Percentiles rank a stretch among this genome's conserved stretches.
Conservation (phyloP, 2,888 invertebrate genomes). For the Laspeyria flexula region DNA sequence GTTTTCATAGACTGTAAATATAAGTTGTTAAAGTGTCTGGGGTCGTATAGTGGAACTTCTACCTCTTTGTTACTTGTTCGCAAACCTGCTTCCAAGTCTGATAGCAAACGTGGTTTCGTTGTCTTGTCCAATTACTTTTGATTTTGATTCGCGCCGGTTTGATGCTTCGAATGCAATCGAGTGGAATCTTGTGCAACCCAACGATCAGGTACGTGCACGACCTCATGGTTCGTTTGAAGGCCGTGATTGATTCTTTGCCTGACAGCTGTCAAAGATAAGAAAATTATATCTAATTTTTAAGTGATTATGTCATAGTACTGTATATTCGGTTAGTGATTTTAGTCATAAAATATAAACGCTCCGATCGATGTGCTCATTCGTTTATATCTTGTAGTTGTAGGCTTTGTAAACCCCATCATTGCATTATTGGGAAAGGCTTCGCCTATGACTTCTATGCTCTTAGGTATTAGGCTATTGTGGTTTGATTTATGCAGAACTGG, state of each 20-base stretch:
- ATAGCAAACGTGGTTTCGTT: slow-evolving; percentile 38
- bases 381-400: too few relatives aligned
- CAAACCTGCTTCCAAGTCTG: slow-evolving; percentile 18
- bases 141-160: slow-evolving; percentile 42
- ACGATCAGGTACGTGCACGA: slow-evolving; percentile 10
- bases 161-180: slow-evolving; percentile 32
- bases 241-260: slow-evolving; percentile 11
- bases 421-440: too few relatives aligned
- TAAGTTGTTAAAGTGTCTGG: too few relatives aligned
- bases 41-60: slow-evolving; percentile 24
- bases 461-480: too few relatives aligned
- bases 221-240: slow-evolving; percentile 23
- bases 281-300: background rate
- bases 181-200: slow-evolving; percentile 34
- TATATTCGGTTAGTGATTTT: too few relatives aligned
- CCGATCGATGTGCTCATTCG: too few relatives aligned
- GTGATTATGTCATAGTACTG: too few relatives aligned
- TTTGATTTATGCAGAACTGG: too few relatives aligned
- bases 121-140: slow-evolving; percentile 50
- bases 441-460: too few relatives aligned
- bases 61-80: slow-evolving; percentile 25
- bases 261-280: slow-evolving; percentile 27
- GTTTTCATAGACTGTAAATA: too few relatives aligned
- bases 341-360: too few relatives aligned
- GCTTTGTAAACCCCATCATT: too few relatives aligned